A percentile compares a stretch with the other conserved stretches of the same genome.
These are phyloP conservation scores for Platalea minor DNA, from an alignment of 2,797 vertebrate genomes.

Conservation along the genomic window DNA sequence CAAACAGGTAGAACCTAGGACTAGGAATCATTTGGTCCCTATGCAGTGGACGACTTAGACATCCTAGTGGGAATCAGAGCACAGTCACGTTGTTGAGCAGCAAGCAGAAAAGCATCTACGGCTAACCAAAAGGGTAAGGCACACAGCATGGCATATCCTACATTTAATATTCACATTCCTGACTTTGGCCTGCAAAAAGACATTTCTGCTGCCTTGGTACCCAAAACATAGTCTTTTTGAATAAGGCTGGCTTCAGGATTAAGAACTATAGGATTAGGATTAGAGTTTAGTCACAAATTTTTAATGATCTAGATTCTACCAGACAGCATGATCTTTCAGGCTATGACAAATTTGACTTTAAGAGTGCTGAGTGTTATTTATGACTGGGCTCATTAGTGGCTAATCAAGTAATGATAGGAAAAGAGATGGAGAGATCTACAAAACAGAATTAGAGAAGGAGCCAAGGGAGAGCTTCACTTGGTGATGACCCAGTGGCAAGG, in stretches of 20 bases:
- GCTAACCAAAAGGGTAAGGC: not conserved
- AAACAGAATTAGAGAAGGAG: not conserved
- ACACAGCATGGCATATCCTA: not conserved
- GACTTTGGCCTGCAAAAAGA: not conserved
- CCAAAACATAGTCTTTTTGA: not conserved
- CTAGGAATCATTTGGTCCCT: not conserved
- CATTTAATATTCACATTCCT: not conserved
- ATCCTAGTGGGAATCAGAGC: not conserved
- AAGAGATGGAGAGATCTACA: not conserved
- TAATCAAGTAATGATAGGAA: not conserved
- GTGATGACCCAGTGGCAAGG: not conserved
- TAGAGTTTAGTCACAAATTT: not conserved
- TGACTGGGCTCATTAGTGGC: not conserved
- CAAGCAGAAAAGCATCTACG: not conserved
- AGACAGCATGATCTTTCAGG: not conserved
- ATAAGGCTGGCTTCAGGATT: not conserved
- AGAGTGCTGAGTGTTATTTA: not conserved
- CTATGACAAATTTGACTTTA: not conserved
- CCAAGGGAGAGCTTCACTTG: not conserved
- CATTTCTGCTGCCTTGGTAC: not conserved
- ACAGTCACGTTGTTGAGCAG: not conserved
- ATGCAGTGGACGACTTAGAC: not conserved
- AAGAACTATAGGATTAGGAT: not conserved
- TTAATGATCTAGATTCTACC: not conserved
- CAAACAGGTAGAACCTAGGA: not conserved